Evolutionary conservation across 2,888 invertebrate genomes (phyloP).

Genomic region (Drosophila austrosaltans): DNA sequence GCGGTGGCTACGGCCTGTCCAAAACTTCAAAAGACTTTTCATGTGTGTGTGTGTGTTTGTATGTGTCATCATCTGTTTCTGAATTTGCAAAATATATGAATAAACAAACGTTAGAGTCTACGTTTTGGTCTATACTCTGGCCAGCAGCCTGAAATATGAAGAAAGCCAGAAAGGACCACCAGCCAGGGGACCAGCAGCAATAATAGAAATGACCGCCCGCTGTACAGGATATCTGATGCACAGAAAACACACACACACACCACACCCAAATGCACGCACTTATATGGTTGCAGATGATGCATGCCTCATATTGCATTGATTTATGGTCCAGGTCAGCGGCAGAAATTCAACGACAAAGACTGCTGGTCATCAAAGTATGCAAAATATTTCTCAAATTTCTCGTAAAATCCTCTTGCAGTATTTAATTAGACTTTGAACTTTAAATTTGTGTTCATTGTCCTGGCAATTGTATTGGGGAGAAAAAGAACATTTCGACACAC

Average conservation of each 20-base stretch:
- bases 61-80: constrained; percentile 42
- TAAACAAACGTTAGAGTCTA: constrained; percentile 37
- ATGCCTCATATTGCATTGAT: constrained; percentile 68
- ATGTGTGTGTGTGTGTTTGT: not conserved
- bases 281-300: constrained; percentile 55
- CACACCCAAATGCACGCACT: constrained; percentile 13
- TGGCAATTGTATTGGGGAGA: too few relatives aligned
- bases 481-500: not conserved
- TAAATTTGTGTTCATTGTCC: not conserved
- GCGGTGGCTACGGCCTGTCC: constrained; percentile 4
- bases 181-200: constrained; percentile 22
- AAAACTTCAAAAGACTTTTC: constrained; percentile 38
- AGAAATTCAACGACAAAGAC: not conserved
- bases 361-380: not conserved
- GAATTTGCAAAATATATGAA: constrained; percentile 49
- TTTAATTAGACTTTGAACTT: not conserved
- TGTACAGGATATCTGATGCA: constrained; percentile 52
- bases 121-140: not conserved
- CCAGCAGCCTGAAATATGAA: constrained; percentile 37
- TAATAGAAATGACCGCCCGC: constrained; percentile 27
- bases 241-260: constrained; percentile 18
- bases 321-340: constrained; percentile 51
- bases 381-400: constrained; percentile 2
- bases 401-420: too few relatives aligned
- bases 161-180: constrained; percentile 29